Conservation (phyloP, 2,797 vertebrate species). For the Notolabrus celidotus region DNA sequence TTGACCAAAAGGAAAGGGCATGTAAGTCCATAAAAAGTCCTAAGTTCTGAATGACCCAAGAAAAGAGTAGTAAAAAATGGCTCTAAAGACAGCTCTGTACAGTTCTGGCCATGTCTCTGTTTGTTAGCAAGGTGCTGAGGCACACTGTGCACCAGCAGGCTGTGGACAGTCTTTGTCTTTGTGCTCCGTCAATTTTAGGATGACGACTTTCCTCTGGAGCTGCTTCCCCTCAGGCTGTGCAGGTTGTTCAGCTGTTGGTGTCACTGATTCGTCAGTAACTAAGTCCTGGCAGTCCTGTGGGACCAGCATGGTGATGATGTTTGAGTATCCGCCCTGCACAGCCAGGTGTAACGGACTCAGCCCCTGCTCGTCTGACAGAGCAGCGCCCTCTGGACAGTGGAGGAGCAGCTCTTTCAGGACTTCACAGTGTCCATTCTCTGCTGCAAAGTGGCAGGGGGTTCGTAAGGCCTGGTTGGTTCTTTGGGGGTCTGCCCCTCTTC, state of each 20-base stretch:
- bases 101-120: conserved; percentile 15
- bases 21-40: conserved; percentile 32
- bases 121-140: conserved; percentile 74
- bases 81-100: conserved; percentile 32
- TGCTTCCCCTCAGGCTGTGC: conserved; percentile 27
- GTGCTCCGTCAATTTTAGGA: conserved; percentile 85
- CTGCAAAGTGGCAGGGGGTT: conserved; percentile 89
- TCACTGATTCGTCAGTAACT: conserved; percentile 46
- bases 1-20: conserved; percentile 28
- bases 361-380: conserved; percentile 84
- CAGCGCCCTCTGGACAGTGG: conserved; percentile 74
- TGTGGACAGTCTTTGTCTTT: conserved; percentile 60
- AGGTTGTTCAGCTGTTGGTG: conserved; percentile 52
- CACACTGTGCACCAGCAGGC: conserved; percentile 43
- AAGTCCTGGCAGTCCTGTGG: conserved; percentile 63
- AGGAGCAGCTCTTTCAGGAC: conserved; percentile 89
- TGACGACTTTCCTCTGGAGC: conserved; percentile 84
- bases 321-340: conserved; percentile 81
- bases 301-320: conserved; percentile 86
- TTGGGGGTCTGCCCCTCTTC: conserved; percentile 87
- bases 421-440: conserved; percentile 88
- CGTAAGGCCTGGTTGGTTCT: conserved; percentile 76
- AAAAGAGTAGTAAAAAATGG: conserved; percentile 23
- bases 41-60: conserved; percentile 3
- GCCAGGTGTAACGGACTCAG: conserved; percentile 89